Evolutionary conservation across 2,797 vertebrate species (phyloP).

Genomic region (Pteropus rufus): DNA sequence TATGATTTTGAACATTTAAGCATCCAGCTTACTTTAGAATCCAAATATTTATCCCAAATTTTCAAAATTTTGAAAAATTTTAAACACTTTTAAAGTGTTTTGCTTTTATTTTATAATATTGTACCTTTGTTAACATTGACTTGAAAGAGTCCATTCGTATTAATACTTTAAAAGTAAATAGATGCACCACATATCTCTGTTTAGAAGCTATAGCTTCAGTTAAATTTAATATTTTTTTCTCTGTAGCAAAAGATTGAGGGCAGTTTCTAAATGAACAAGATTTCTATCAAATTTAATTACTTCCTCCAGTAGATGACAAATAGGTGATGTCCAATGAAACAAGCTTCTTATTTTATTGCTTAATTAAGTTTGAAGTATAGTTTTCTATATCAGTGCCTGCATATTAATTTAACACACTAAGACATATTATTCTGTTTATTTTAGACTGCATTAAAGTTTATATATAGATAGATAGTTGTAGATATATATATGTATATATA

Average conservation of each 20-base stretch:
- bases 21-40: neutral
- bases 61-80: neutral
- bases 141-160: neutral
- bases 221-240: neutral
- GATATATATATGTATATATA: too few species aligned
- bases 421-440: neutral
- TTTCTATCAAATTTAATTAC: conserved; percentile 7
- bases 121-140: neutral
- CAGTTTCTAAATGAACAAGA: neutral
- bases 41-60: neutral
- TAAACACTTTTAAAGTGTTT: neutral
- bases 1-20: neutral
- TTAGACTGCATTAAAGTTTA: neutral
- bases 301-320: neutral
- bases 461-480: too few species aligned
- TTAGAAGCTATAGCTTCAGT: neutral
- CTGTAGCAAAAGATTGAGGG: neutral
- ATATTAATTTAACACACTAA: neutral
- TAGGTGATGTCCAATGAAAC: neutral
- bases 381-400: neutral
- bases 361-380: neutral
- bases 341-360: neutral
- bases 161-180: neutral
- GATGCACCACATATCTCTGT: neutral
- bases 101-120: conserved; percentile 9